Conservation (phyloP, 2,888 invertebrate species). For the Agrilus cyanescens region DNA sequence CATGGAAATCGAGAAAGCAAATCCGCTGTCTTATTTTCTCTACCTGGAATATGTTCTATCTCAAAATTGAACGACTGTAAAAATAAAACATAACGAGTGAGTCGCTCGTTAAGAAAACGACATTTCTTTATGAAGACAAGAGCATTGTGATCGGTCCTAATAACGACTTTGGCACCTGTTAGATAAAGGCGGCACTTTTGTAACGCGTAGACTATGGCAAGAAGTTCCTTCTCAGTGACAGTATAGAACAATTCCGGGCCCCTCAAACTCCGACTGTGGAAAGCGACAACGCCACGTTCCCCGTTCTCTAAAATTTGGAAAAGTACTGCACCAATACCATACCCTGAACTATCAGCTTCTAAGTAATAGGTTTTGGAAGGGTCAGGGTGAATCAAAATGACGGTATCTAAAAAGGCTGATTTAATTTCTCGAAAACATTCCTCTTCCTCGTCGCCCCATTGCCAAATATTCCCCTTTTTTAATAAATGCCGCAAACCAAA, state of each 20-base stretch:
- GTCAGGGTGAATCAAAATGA: conserved; percentile 6
- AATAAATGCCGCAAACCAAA: conserved; percentile 8
- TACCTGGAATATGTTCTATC: conserved; percentile 15
- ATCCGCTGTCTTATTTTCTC: conserved; percentile 17
- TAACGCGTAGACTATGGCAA: conserved; percentile 16
- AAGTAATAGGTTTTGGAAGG: conserved; percentile 1
- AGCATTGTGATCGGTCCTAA: conserved; percentile 19
- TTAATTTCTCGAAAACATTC: conserved; percentile 5
- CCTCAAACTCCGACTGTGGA: conserved; percentile 4
- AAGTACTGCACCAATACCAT: conserved; percentile 8
- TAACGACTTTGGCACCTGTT: conserved; percentile 6
- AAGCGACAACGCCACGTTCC: neutral
- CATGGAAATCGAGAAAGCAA: conserved; percentile 18
- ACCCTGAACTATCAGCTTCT: conserved; percentile 8
- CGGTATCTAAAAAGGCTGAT: conserved; percentile 4
- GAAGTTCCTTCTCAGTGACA: conserved; percentile 18
- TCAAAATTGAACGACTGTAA: conserved; percentile 16
- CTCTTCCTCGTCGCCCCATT: conserved; percentile 8
- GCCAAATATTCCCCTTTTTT: conserved; percentile 9
- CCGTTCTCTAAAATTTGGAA: conserved; percentile 3
- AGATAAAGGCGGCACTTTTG: neutral
- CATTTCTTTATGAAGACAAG: conserved; percentile 16
- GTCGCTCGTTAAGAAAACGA: conserved; percentile 11
- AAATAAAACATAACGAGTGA: conserved; percentile 16
- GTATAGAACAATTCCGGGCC: conserved; percentile 7